Evolutionary conservation across 2,113 vertebrate species (phyloP), one percentile per base, ranked within the genome.

Genomic region (Sisor rabdophorus): DNA sequence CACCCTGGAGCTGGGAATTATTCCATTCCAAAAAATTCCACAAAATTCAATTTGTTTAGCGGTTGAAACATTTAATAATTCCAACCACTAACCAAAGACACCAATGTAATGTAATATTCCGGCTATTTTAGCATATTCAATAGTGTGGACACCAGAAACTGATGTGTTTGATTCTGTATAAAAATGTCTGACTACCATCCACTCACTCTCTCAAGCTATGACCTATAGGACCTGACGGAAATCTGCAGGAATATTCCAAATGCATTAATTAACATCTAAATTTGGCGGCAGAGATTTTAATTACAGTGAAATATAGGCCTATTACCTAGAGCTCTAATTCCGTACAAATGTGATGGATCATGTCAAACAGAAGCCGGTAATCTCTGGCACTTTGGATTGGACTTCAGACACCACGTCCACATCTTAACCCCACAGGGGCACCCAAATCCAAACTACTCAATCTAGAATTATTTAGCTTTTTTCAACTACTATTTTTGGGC

Each of bases 191-290:
- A 36, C 32, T 36, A 36, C 7, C 32, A 36, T 36, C 32, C 32
- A n/a, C 58, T 17, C 48, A 52, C 32, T 55, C 52, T 19, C 32
- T 67, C 44, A 64, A n/a, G 52, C 22, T 56, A 11, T 44, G 47
- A 68, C 75, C 75, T 76, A 76, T 58, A 71, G 70, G 55, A 71
- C 48, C 71, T 68, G 67, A 73, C 74, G 52, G 90, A 87, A 79
- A 89, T 86, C 78, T 79, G 84, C 87, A 90, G 91, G 88, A 90
- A 92, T 91, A 91, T 93, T 92, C 88, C 90, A 92, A 87, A 87
- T 85, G 82, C 85, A 90, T 91, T 92, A 91, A 92, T 92, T 90
- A 90, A 88, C 84, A 91, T 82, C 89, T 89, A 91, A 89, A 91
- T 90, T 80, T 87, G 88, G 87, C 87, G 86, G 87, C 89, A 86